A percentile compares a stretch with the other conserved stretches of the same genome.
Conservation (phyloP, 2,797 vertebrate genomes). For the Setipinna tenuifilis region DNA sequence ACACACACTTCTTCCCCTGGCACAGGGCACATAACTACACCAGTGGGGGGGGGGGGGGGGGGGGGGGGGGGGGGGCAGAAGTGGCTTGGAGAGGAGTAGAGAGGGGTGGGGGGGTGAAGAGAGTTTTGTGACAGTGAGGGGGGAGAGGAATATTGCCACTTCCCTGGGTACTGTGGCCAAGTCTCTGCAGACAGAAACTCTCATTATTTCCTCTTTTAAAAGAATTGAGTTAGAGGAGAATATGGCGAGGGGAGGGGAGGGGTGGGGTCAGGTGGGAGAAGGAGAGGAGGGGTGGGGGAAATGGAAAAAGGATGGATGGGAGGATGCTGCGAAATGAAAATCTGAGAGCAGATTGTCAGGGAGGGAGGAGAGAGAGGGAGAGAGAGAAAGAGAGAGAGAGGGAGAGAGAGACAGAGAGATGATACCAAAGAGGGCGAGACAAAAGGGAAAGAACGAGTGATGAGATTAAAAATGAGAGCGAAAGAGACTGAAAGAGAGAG, state of each 20-base stretch:
- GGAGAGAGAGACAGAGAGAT: slow-evolving; percentile 16
- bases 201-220: slow-evolving; percentile 61
- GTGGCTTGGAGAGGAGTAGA: background rate
- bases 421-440: background rate
- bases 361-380: slow-evolving; percentile 27
- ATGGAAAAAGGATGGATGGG: background rate
- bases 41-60: background rate
- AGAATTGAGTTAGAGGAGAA: slow-evolving; percentile 44
- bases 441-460: slow-evolving; percentile 9
- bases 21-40: slow-evolving; percentile 20
- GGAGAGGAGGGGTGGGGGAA: background rate
- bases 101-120: background rate
- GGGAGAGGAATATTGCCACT: slow-evolving; percentile 7
- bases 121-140: background rate
- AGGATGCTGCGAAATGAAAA: background rate
- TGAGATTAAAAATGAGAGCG: background rate
- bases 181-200: slow-evolving; percentile 50
- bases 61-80: background rate
- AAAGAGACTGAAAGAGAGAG: slow-evolving; percentile 21
- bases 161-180: slow-evolving; percentile 44
- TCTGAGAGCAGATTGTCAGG: background rate
- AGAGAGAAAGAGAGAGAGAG: slow-evolving; percentile 26
- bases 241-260: background rate
- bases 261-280: background rate
- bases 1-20: slow-evolving; percentile 30